Evolutionary conservation across 2,113 vertebrate species (phyloP), one percentile per base, ranked within the genome.

Genomic region (Pristiophorus japonicus): DNA sequence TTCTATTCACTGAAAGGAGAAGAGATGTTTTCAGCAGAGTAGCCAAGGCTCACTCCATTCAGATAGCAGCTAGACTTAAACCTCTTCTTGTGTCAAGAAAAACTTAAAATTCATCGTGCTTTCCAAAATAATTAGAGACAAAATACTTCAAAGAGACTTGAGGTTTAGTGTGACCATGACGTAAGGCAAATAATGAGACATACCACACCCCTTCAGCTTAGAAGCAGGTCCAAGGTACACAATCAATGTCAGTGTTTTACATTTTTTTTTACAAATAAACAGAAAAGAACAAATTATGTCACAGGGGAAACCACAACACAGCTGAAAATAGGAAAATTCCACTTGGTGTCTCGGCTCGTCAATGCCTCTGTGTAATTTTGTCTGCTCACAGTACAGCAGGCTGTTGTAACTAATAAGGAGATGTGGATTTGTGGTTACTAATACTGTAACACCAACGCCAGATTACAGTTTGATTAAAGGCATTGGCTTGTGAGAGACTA

Each of bases 231-330:
- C 90, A 92, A 65, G 30, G 59, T 92, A 65, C 62, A 93, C 38
- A 93, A 93, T 66, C 91, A 93, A 93, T 66, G 91, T 38, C 91
- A 66, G 91, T 93, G 63, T 93, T 93, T 65, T 24, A 45, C 62
- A 66, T 42, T 66, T 93, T 66, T 93, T 93, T 18, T 66, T 66
- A 66, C 63, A 93, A 93, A 66, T 93, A 93, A 93, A 93, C 63
- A 93, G 63, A 38, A 62, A 93, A 66, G 91, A 93, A 66, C n/a
- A 93, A 42, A 24, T 93, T 42, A 45, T 93, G 91, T 66, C 34
- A 97, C 96, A 97, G 96, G 96, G 96, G 96, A 22, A 87, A 96
- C 95, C 96, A 96, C 96, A 97, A 96, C 96, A 96, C 96, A 97
- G 38, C 55, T 96, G 96, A 81, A 96, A 75, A 96, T 30, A 88